Conservation (phyloP, 2,888 invertebrate genomes). For the Drosophila buzzatii region DNA sequence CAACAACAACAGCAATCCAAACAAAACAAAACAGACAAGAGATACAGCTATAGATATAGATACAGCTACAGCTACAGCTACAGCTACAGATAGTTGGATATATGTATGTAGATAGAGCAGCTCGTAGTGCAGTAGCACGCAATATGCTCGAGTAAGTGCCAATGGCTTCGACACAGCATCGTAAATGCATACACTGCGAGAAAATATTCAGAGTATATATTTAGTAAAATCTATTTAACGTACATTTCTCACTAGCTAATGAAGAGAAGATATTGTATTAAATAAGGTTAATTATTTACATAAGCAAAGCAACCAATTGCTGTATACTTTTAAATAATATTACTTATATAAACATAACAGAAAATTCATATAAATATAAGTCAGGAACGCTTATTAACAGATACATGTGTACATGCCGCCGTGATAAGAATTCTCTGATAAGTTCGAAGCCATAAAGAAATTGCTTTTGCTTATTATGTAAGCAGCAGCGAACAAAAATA, state of each 20-base stretch:
- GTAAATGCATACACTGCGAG: conserved; percentile 57
- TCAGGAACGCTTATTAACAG: background rate
- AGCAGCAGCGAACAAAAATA: background rate
- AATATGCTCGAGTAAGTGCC: conserved; percentile 21
- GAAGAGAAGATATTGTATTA: background rate
- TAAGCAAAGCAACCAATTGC: no score
- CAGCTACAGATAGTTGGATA: conserved; percentile 18
- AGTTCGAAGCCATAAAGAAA: background rate
- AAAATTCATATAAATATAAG: background rate
- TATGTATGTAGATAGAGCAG: conserved; percentile 21
- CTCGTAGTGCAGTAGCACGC: conserved; percentile 51
- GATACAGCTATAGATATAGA: conserved; percentile 6
- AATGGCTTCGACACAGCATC: conserved; percentile 40
- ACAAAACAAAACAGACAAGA: conserved; percentile 17
- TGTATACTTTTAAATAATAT: no score
- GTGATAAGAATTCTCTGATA: conserved; percentile 3
- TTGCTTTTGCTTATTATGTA: background rate
- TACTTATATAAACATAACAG: background rate
- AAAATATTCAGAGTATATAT: conserved; percentile 25
- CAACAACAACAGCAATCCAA: conserved; percentile 29
- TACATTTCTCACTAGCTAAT: background rate
- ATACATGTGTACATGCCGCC: background rate
- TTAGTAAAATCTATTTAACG: conserved; percentile 12
- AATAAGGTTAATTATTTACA: background rate
- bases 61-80: conserved; percentile 1